These are phyloP conservation scores for Nemotelus pantherinus DNA, from an alignment of 2,888 invertebrate species.

Conservation along the genomic window DNA sequence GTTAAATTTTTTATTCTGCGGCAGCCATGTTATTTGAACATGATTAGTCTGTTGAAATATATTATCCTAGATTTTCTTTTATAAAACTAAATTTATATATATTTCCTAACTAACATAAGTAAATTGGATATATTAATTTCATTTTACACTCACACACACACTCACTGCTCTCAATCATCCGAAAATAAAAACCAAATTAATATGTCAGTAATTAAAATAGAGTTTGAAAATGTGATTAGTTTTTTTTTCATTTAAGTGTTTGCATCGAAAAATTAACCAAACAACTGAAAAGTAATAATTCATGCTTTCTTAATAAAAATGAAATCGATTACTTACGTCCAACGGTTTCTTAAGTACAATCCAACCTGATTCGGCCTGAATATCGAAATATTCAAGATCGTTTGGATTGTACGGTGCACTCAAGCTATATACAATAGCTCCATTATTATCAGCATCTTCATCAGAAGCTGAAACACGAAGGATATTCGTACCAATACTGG, in stretches of 20 bases:
- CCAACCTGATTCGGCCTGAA: constrained; percentile 97
- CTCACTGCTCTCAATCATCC: too few relatives aligned
- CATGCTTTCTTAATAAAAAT: constrained; percentile 42
- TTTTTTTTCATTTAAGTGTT: too few relatives aligned
- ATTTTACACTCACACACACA: too few relatives aligned
- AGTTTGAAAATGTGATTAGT: too few relatives aligned
- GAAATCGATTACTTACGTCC: constrained; percentile 83
- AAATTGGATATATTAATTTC: background rate
- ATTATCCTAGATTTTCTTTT: background rate
- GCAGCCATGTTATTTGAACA: constrained; percentile 52
- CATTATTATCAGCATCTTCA: constrained; percentile 97
- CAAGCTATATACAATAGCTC: constrained; percentile 90
- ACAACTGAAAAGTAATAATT: too few relatives aligned
- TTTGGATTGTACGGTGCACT: constrained; percentile 89
- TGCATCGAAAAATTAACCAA: too few relatives aligned
- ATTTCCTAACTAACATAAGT: background rate
- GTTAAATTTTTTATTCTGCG: constrained; percentile 48
- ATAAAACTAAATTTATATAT: background rate
- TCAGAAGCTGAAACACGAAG: constrained; percentile 94
- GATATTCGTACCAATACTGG: constrained; percentile 94
- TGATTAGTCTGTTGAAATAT: background rate
- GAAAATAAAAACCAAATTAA: too few relatives aligned
- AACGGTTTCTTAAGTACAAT: constrained; percentile 93
- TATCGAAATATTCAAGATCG: constrained; percentile 94
- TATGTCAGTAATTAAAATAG: too few relatives aligned